Percentiles rank a stretch among this genome's conserved stretches.
Evolutionary conservation across 1,140 invertebrate genomes (phyloP).

Genomic region (Drosophila ironensis): DNA sequence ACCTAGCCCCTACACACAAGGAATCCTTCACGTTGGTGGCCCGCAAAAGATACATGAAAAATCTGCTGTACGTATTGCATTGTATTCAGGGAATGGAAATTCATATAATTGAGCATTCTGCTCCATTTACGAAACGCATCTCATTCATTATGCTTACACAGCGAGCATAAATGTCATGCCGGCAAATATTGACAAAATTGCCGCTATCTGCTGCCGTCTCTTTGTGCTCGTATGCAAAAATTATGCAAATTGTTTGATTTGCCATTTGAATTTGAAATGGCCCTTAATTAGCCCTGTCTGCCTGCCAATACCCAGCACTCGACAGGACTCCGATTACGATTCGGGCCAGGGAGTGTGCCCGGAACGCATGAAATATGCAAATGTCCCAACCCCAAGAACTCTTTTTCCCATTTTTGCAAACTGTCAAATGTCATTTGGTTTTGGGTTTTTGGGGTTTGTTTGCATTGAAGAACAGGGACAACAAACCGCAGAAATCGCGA

Average conservation of each 20-base stretch:
- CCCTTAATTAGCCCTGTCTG: constrained; percentile 58
- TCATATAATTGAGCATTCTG: constrained; percentile 6
- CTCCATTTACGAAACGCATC: background rate
- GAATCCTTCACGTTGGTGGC: constrained; percentile 83
- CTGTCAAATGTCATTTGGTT: constrained; percentile 42
- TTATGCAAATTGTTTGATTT: constrained; percentile 70
- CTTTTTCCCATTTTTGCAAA: constrained; percentile 17
- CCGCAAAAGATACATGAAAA: constrained; percentile 83
- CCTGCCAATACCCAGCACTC: constrained; percentile 37
- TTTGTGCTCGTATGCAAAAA: constrained; percentile 59
- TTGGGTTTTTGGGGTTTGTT: constrained; percentile 36
- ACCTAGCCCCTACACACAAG: constrained; percentile 82
- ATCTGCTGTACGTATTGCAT: constrained; percentile 83
- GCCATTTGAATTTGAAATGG: constrained; percentile 47
- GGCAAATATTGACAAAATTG: constrained; percentile 35
- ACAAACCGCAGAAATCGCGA: constrained; percentile 55
- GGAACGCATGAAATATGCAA: constrained; percentile 66
- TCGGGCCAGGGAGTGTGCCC: constrained; percentile 28
- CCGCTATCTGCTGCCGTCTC: constrained; percentile 3
- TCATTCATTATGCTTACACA: constrained; percentile 10
- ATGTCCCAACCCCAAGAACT: constrained; percentile 14
- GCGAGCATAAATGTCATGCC: constrained; percentile 33
- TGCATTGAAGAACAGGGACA: constrained; percentile 23
- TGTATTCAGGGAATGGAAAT: constrained; percentile 38
- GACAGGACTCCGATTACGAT: constrained; percentile 13